phyloP scores from a whole-genome alignment of 2,113 vertebrate species.

The Apteryx mantelli region DNA sequence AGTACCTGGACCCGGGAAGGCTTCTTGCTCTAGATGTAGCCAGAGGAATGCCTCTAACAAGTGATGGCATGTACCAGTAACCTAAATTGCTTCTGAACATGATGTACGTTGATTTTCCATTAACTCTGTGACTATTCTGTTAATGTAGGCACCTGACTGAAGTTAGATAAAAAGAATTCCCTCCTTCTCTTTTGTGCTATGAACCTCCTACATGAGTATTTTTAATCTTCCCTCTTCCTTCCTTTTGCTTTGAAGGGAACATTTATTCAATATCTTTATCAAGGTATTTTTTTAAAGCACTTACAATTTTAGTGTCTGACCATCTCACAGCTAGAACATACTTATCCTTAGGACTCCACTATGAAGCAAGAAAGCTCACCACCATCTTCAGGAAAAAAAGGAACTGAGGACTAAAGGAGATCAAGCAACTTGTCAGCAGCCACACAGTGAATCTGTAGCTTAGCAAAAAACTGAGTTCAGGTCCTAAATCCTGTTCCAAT shows the following conservation, averaged over 20 bases:
- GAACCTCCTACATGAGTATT: not conserved
- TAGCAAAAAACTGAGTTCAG: not conserved
- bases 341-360: not conserved
- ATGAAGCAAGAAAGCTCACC: not conserved
- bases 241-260: slow-evolving; percentile 18
- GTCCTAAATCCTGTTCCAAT: not conserved
- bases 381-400: not conserved
- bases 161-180: not conserved
- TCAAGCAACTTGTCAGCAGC: not conserved
- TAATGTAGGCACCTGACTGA: not conserved
- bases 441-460: not conserved
- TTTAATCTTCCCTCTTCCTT: not conserved
- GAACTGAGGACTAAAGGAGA: not conserved
- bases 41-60: not conserved
- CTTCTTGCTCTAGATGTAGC: not conserved
- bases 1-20: not conserved
- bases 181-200: slow-evolving; percentile 3
- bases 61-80: not conserved
- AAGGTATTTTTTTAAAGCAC: not conserved
- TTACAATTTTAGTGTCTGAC: not conserved
- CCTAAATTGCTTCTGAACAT: not conserved
- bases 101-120: not conserved
- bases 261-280: not conserved
- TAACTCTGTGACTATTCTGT: not conserved
- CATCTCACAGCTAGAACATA: not conserved